Conservation (phyloP, 2,888 invertebrate genomes). For the Myopa testacea region DNA sequence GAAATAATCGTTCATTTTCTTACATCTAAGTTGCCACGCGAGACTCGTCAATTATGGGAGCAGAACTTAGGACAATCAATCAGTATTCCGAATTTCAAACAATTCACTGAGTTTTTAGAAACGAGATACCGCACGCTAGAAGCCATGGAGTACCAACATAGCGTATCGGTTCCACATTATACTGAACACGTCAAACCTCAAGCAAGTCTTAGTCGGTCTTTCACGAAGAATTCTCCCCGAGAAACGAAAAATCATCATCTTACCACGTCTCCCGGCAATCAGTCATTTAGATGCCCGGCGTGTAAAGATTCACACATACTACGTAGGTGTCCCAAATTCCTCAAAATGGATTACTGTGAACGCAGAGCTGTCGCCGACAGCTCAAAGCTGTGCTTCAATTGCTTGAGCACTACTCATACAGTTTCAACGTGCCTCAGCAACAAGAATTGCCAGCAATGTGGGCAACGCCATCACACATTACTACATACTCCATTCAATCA, state of each 20-base stretch:
- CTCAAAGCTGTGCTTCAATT: neutral
- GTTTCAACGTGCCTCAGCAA: neutral
- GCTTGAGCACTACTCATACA: neutral
- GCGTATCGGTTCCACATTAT: too few species aligned
- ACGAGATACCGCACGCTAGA: neutral
- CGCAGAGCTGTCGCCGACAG: neutral
- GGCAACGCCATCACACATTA: neutral
- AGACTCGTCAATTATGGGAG: neutral
- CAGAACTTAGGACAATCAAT: neutral
- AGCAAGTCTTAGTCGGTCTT: neutral
- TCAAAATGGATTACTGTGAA: neutral
- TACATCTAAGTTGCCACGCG: neutral
- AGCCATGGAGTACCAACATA: too few species aligned
- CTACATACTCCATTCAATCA: neutral
- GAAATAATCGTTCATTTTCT: too few species aligned
- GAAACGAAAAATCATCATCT: neutral
- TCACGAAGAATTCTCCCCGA: neutral
- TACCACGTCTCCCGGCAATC: neutral
- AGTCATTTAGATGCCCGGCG: neutral
- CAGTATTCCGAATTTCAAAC: neutral
- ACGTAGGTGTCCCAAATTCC: neutral
- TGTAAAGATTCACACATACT: neutral
- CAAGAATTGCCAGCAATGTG: slow-evolving; percentile 2
- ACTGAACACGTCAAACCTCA: neutral
- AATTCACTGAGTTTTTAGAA: neutral